Percentiles rank a stretch among this genome's conserved stretches.
These are phyloP conservation scores for Drosophila basisetae DNA, from an alignment of 2,888 invertebrate genomes.

Conservation along the genomic window DNA sequence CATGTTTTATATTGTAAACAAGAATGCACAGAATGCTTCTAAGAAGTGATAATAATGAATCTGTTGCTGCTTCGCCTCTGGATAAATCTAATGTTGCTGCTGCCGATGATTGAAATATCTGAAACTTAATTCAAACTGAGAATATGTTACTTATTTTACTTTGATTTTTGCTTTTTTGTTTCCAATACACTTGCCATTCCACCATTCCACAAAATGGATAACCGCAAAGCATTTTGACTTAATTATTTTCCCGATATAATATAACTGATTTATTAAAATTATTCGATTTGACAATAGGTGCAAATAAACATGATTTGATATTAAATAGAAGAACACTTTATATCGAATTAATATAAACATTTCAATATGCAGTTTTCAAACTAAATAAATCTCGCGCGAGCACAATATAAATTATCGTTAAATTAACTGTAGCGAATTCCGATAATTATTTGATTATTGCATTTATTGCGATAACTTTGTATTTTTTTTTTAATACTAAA, in stretches of 20 bases:
- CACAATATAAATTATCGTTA: not conserved
- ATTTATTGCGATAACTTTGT: not conserved
- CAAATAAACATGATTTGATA: not conserved
- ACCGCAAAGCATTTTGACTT: not conserved
- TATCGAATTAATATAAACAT: not conserved
- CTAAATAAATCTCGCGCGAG: not conserved
- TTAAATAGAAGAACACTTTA: not conserved
- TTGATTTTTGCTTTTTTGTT: not conserved
- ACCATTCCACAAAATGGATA: not conserved
- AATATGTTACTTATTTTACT: not conserved
- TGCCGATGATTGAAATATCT: too few relatives aligned
- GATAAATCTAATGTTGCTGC: not conserved
- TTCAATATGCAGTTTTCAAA: not conserved
- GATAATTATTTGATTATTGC: not conserved
- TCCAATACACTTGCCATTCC: not conserved
- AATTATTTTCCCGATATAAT: not conserved
- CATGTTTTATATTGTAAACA: not conserved
- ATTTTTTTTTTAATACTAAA: constrained; percentile 7
- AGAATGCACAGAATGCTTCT: not conserved
- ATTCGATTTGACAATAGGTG: not conserved
- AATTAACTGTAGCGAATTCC: not conserved
- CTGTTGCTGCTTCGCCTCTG: not conserved
- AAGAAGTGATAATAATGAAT: not conserved
- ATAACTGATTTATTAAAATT: not conserved
- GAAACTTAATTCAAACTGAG: too few relatives aligned